A percentile compares a stretch with the other conserved stretches of the same genome.
These are phyloP conservation scores for Carapus acus DNA, from an alignment of 2,797 vertebrate genomes.

Conservation along the genomic window DNA sequence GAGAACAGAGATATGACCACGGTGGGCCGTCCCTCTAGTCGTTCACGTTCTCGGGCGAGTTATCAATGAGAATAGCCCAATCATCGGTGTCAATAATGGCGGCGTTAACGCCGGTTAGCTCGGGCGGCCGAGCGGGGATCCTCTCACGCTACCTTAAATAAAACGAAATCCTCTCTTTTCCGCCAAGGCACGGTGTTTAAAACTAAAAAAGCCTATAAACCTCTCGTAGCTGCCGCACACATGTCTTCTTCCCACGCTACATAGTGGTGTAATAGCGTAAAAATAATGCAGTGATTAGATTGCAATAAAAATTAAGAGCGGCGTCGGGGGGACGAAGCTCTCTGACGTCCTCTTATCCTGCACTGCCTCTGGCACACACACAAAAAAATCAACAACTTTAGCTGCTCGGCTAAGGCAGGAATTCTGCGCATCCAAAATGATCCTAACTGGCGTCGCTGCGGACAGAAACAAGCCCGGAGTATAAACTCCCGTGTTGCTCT, in stretches of 20 bases:
- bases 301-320: constrained; percentile 39
- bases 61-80: not conserved
- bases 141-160: constrained; percentile 83
- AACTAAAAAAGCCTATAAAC: constrained; percentile 73
- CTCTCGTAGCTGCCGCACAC: constrained; percentile 54
- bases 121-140: constrained; percentile 53
- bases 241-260: constrained; percentile 32
- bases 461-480: not conserved
- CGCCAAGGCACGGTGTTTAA: constrained; percentile 81
- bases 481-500: not conserved
- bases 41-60: too few species aligned
- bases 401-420: constrained; percentile 15
- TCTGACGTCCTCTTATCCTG: constrained; percentile 62
- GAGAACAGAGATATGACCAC: not conserved
- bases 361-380: constrained; percentile 19
- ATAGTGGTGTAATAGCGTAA: constrained; percentile 25
- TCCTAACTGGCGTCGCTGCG: not conserved
- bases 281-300: constrained; percentile 43
- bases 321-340: constrained; percentile 48
- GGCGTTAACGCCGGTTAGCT: constrained; percentile 46
- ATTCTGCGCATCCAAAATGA: constrained; percentile 9
- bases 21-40: too few species aligned
- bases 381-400: constrained; percentile 28
- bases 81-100: constrained; percentile 23
- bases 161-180: constrained; percentile 76